Evolutionary conservation across 2,113 vertebrate genomes (phyloP), one percentile per base, ranked within the genome.

Genomic region (Calonectris borealis): DNA sequence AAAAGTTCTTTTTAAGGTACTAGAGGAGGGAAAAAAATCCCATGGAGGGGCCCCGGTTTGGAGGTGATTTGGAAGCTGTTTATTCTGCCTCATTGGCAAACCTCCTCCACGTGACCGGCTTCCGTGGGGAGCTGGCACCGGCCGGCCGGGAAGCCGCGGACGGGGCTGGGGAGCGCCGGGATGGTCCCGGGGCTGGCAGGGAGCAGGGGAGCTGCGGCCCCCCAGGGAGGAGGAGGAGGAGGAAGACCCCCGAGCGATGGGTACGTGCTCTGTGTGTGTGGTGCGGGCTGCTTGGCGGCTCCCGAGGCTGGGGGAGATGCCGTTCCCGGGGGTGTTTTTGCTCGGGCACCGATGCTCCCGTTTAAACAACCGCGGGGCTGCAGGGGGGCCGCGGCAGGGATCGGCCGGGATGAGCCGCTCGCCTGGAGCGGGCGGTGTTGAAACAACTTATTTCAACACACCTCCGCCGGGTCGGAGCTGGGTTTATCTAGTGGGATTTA

Each of bases 31-130:
- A 9, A 16, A 32, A 72, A 38, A 48, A 27, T 51, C 19, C 32
- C 0, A 0, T 3, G 7, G 5, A 4, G 4, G 21, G n/a, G 29
- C 12, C 25, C 9, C 6, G 6, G 2, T 66, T 72, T 40, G 24
- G 77, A 72, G 44, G 72, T 20, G 61, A 20, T 38, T 81, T 66
- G 55, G 62, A 61, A 84, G 44, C 44, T 17, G 11, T 54, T 95
- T 73, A 16, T 91, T 86, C 49, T 83, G 38, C 54, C 32, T 90
- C 21, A 0, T 2, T 88, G 88, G 69, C 42, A 90, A 84, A 80
- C 36, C 29, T n/a, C 20, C 31, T 48, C 15, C 13, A 21, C 5
- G 34, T 86, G 82, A 58, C 11, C 6, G 6, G 25, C 34, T 14
- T 26, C 7, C 12, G 36, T 38, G 34, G 65, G 75, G 42, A 69